Evolutionary conservation across 2,888 invertebrate genomes (phyloP).

Genomic region (Papilio demoleus): DNA sequence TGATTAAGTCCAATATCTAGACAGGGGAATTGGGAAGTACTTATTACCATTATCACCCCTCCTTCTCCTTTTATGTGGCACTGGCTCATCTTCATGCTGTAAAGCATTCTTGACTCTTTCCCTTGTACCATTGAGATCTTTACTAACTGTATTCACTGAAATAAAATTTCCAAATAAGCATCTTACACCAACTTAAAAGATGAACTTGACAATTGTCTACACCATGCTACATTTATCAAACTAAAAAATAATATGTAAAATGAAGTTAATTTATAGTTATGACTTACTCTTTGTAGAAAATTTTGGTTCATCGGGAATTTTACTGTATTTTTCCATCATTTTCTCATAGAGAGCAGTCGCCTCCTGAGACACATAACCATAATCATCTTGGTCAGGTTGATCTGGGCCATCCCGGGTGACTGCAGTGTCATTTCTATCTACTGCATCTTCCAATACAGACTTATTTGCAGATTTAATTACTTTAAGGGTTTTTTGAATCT

Average conservation of each 20-base stretch:
- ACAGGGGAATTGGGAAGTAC: constrained; percentile 19
- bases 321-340: constrained; percentile 92
- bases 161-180: neutral
- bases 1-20: too few relatives aligned
- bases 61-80: constrained; percentile 85
- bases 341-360: constrained; percentile 92
- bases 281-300: constrained; percentile 81
- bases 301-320: constrained; percentile 88
- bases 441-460: constrained; percentile 92
- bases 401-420: constrained; percentile 89
- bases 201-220: neutral
- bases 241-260: too few relatives aligned
- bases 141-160: constrained; percentile 62
- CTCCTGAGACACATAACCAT: constrained; percentile 94
- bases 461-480: constrained; percentile 95
- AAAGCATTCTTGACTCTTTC: constrained; percentile 91
- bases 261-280: too few relatives aligned
- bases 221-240: too few relatives aligned
- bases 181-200: neutral
- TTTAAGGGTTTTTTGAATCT: constrained; percentile 91
- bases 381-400: constrained; percentile 95
- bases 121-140: constrained; percentile 84
- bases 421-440: constrained; percentile 89
- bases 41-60: constrained; percentile 66
- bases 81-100: constrained; percentile 88